Evolutionary conservation across 2,797 vertebrate species (phyloP).

Genomic region (Megalops cyprinoides): DNA sequence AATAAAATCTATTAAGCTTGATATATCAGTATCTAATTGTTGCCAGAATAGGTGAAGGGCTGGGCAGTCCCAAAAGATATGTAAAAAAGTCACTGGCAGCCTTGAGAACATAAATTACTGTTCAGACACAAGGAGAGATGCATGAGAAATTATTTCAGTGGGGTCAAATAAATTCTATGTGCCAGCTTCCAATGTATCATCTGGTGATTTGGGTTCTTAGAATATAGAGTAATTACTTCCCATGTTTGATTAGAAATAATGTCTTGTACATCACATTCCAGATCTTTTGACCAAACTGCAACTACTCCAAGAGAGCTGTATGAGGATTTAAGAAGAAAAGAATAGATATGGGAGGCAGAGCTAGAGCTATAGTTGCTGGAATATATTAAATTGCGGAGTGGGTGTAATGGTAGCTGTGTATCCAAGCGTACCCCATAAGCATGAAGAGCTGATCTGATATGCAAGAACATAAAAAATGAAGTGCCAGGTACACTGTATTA

Average conservation of each 20-base stretch:
- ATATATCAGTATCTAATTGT: too few species aligned
- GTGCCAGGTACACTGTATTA: conserved; percentile 9
- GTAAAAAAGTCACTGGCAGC: too few species aligned
- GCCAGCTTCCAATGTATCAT: too few species aligned
- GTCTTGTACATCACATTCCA: not conserved
- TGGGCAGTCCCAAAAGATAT: too few species aligned
- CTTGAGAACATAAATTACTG: not conserved
- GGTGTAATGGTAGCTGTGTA: not conserved
- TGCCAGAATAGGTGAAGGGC: not conserved
- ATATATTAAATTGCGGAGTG: too few species aligned
- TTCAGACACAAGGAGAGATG: not conserved
- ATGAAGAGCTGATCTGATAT: not conserved
- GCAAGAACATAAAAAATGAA: conserved; percentile 25
- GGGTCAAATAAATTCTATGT: not conserved
- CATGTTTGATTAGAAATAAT: not conserved
- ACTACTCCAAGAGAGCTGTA: not conserved
- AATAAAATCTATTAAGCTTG: too few species aligned
- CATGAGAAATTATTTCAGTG: not conserved
- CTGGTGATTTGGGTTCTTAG: too few species aligned
- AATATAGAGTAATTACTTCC: not conserved
- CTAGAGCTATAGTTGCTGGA: too few species aligned
- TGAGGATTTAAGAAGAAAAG: too few species aligned
- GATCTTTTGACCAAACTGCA: conserved; percentile 5
- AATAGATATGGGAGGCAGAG: too few species aligned
- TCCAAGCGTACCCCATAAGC: conserved; percentile 10